phyloP scores from a whole-genome alignment of 2,113 vertebrate species.

The Muntiacus reevesi region DNA sequence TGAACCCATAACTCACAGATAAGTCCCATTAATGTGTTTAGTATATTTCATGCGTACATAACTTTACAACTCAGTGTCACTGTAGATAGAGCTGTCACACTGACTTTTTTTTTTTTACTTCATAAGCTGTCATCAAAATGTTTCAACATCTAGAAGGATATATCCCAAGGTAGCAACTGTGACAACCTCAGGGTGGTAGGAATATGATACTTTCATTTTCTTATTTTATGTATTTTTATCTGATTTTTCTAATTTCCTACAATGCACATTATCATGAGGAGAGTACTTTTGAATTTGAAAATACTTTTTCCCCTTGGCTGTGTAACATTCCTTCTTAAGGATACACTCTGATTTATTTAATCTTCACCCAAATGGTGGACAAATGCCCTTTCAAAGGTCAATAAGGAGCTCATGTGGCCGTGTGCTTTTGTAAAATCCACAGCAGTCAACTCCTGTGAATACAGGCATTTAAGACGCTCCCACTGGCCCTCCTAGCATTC shows the following conservation, averaged over 20 bases:
- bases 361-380: background rate
- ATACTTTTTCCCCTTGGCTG: background rate
- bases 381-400: background rate
- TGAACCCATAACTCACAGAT: background rate
- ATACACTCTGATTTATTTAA: background rate
- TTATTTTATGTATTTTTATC: background rate
- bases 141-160: background rate
- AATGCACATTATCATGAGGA: background rate
- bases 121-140: background rate
- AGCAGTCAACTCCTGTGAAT: background rate
- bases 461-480: background rate
- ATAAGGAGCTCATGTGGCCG: background rate
- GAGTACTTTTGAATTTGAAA: background rate
- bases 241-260: background rate
- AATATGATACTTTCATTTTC: background rate
- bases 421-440: background rate
- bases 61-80: background rate
- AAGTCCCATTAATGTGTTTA: background rate
- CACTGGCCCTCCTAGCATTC: too few relatives aligned
- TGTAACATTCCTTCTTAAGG: background rate
- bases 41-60: background rate
- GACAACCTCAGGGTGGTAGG: background rate
- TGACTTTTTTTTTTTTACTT: background rate
- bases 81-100: background rate
- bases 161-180: background rate